Conservation (phyloP, 2,113 vertebrate genomes). For the Pardalotus punctatus region DNA sequence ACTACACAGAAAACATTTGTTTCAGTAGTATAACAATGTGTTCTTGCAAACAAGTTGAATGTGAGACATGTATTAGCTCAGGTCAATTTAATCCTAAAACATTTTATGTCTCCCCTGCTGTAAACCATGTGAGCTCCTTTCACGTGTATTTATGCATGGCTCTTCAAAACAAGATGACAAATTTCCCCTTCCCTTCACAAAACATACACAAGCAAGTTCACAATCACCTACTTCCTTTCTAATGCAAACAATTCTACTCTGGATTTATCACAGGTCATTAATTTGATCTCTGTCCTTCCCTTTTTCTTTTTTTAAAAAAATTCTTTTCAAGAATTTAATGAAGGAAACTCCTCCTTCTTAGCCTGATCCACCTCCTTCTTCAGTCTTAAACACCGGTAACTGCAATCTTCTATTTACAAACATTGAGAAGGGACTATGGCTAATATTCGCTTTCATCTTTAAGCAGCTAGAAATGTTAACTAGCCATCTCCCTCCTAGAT, state of each 20-base stretch:
- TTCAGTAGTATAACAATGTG: not conserved
- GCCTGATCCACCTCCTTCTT: not conserved
- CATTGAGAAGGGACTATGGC: not conserved
- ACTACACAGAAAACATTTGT: slow-evolving; percentile 8
- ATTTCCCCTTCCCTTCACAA: slow-evolving; percentile 59
- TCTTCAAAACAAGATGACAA: slow-evolving; percentile 63
- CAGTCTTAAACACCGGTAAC: not conserved
- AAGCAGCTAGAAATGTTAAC: not conserved
- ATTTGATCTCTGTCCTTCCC: slow-evolving; percentile 8
- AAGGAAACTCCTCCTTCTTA: slow-evolving; percentile 9
- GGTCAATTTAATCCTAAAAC: slow-evolving; percentile 63
- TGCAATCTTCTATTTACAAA: not conserved
- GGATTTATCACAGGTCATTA: slow-evolving; percentile 68
- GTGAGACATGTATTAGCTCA: slow-evolving; percentile 34
- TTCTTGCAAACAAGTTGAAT: slow-evolving; percentile 56
- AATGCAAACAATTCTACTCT: slow-evolving; percentile 48
- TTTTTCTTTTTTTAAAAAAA: not conserved
- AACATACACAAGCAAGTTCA: slow-evolving; percentile 47
- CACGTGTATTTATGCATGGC: slow-evolving; percentile 36
- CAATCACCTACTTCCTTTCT: slow-evolving; percentile 62
- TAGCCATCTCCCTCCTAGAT: not conserved
- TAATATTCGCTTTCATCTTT: slow-evolving; percentile 18
- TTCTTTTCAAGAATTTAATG: not conserved
- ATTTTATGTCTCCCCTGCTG: slow-evolving; percentile 37
- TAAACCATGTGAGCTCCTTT: slow-evolving; percentile 47